These are phyloP conservation scores for Cantharis flavilabris DNA, from an alignment of 2,888 invertebrate species.

Conservation along the genomic window DNA sequence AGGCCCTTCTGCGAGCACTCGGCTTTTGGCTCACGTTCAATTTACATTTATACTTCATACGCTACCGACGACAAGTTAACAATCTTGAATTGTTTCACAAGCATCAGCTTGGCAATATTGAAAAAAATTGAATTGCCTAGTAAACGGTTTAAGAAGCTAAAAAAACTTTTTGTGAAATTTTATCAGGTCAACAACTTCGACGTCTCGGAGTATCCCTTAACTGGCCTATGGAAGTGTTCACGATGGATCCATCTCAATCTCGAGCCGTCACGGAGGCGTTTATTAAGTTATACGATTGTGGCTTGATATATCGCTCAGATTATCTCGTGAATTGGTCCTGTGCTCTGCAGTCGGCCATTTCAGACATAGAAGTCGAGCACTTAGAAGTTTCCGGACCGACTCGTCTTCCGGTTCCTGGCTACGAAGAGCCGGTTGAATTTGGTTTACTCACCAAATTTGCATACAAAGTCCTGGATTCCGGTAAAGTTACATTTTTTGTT, in stretches of 20 bases:
- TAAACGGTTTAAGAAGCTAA: too few species aligned
- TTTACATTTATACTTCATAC: background rate
- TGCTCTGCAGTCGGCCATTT: conserved; percentile 93
- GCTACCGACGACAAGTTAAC: background rate
- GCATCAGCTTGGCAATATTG: background rate
- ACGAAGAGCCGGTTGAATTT: conserved; percentile 83
- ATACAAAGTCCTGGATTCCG: conserved; percentile 74
- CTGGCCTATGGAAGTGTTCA: conserved; percentile 93
- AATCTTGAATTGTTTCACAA: background rate
- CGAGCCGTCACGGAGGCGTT: conserved; percentile 94
- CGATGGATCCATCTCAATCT: conserved; percentile 91
- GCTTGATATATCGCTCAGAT: conserved; percentile 83
- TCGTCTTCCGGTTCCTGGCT: conserved; percentile 86
- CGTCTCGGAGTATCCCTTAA: conserved; percentile 90
- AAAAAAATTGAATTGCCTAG: background rate
- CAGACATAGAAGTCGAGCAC: conserved; percentile 99
- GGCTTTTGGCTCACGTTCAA: background rate
- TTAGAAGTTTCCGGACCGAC: conserved; percentile 86
- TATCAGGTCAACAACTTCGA: conserved; percentile 71
- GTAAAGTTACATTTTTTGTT: conserved; percentile 34
- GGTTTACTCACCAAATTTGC: conserved; percentile 92
- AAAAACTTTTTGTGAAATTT: background rate
- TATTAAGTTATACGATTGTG: conserved; percentile 62
- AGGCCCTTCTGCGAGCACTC: background rate
- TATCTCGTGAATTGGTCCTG: conserved; percentile 99